phyloP scores from a whole-genome alignment of 2,888 invertebrate genomes.

The Dicranocentrus wangi region DNA sequence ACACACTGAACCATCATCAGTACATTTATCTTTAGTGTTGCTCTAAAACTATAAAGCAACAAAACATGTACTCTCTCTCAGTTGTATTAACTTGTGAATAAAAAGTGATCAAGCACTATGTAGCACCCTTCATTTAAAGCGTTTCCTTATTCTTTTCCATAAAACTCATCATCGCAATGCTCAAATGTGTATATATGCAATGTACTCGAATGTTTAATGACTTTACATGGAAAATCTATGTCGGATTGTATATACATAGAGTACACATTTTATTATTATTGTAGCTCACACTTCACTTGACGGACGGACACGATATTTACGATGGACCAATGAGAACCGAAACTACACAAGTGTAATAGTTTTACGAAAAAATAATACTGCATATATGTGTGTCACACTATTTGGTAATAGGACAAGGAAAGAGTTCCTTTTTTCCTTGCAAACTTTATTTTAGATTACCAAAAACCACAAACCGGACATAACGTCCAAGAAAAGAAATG shows the following conservation, averaged over 20 bases:
- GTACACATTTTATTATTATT: neutral
- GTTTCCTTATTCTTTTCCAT: neutral
- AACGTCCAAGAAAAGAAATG: neutral
- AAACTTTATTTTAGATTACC: slow-evolving; percentile 8
- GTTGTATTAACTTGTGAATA: no score
- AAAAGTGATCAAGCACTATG: slow-evolving; percentile 1
- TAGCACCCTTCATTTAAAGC: slow-evolving; percentile 4
- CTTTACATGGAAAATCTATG: neutral
- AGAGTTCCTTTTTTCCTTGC: neutral
- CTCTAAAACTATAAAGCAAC: neutral
- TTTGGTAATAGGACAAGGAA: slow-evolving; percentile 24
- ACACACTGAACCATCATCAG: neutral
- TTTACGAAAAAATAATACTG: neutral
- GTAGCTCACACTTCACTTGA: slow-evolving; percentile 7
- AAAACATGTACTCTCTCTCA: no score
- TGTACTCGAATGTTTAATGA: neutral
- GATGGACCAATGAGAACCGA: slow-evolving; percentile 21
- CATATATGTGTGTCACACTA: neutral
- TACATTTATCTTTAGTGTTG: neutral
- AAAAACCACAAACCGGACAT: slow-evolving; percentile 32
- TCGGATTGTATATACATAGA: neutral
- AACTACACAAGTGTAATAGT: neutral
- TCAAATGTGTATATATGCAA: neutral
- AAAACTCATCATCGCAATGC: neutral
- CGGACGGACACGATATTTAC: slow-evolving; percentile 23